These are phyloP conservation scores for Harpalus rufipes DNA, from an alignment of 2,888 invertebrate genomes.

Conservation along the genomic window DNA sequence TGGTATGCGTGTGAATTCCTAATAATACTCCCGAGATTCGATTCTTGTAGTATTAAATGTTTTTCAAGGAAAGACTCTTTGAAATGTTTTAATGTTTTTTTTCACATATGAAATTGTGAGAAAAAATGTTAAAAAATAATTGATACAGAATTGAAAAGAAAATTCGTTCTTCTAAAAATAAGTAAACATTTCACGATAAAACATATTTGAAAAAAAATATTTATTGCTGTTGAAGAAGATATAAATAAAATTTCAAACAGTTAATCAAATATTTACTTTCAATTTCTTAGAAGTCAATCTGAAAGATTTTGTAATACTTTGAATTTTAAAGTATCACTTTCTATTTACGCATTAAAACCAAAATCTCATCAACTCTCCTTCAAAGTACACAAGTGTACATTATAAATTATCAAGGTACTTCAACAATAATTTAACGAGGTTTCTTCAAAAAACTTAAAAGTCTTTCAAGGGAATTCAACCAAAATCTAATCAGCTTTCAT, in stretches of 20 bases:
- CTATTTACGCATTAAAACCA: not conserved
- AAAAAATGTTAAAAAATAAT: too few species aligned
- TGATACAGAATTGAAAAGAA: not conserved
- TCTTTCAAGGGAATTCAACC: not conserved
- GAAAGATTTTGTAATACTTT: not conserved
- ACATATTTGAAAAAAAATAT: not conserved
- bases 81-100: not conserved
- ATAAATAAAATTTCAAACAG: not conserved
- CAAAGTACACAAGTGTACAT: not conserved
- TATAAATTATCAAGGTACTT: not conserved
- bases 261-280: slow-evolving; percentile 6
- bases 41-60: not conserved
- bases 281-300: not conserved
- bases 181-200: too few species aligned
- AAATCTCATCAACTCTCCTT: not conserved
- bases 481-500: not conserved
- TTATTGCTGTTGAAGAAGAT: not conserved
- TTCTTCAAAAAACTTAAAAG: not conserved
- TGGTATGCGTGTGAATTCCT: not conserved
- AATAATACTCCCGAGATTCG: not conserved
- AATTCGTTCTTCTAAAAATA: not conserved
- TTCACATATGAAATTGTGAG: too few species aligned
- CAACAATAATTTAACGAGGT: not conserved
- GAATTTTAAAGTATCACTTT: too few species aligned
- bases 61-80: not conserved